These are phyloP conservation scores for Reticulitermes lucifugus DNA, from an alignment of 2,888 invertebrate species.

Conservation along the genomic window DNA sequence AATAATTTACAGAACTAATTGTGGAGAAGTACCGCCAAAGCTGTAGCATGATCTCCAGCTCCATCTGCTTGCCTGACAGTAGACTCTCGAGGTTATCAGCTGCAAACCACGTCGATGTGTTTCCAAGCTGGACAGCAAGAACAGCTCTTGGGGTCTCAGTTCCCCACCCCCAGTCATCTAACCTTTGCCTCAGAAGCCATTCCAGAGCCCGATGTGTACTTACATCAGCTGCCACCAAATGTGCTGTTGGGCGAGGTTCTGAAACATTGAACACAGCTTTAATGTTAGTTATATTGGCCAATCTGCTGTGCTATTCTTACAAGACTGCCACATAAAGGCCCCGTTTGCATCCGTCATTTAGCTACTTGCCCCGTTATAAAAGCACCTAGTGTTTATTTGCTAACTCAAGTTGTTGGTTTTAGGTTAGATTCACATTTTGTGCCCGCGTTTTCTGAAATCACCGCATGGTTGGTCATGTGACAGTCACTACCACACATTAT, in stretches of 20 bases:
- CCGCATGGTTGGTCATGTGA: too few relatives aligned
- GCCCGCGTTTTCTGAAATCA: too few relatives aligned
- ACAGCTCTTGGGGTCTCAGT: conserved; percentile 82
- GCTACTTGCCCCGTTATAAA: too few relatives aligned
- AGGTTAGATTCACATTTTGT: too few relatives aligned
- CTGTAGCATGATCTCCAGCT: conserved; percentile 85
- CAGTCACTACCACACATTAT: too few relatives aligned
- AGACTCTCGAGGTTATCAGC: conserved; percentile 74
- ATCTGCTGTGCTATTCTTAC: too few relatives aligned
- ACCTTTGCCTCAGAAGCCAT: conserved; percentile 82
- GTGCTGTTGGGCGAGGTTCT: conserved; percentile 62
- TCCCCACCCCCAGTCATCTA: conserved; percentile 81
- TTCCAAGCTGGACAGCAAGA: conserved; percentile 78
- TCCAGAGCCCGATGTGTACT: conserved; percentile 70
- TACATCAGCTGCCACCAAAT: conserved; percentile 35
- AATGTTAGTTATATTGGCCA: too few relatives aligned
- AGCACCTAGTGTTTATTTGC: too few relatives aligned
- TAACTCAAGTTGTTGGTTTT: too few relatives aligned
- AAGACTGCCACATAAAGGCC: too few relatives aligned
- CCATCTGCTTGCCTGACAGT: conserved; percentile 87
- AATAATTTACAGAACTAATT: too few relatives aligned
- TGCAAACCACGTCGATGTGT: conserved; percentile 58
- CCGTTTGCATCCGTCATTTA: too few relatives aligned
- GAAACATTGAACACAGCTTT: neutral
- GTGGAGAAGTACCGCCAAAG: conserved; percentile 74